phyloP scores from a whole-genome alignment of 1,140 invertebrate species.

The Acromyrmex echinatior region DNA sequence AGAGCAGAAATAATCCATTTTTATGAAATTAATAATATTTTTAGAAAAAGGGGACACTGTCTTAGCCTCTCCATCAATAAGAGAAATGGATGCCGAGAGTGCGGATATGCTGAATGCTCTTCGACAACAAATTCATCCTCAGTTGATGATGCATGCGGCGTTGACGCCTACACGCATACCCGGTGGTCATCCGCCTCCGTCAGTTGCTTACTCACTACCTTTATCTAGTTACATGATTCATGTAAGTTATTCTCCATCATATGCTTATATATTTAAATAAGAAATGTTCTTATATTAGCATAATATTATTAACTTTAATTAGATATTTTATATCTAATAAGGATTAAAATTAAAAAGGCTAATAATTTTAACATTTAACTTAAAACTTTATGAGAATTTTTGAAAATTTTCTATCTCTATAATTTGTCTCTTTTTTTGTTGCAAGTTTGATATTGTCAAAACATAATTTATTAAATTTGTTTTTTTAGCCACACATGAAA shows the following conservation, averaged over 20 bases:
- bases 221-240: conserved; percentile 84
- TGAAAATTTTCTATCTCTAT: background rate
- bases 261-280: background rate
- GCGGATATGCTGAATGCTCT: conserved; percentile 90
- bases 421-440: background rate
- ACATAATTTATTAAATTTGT: background rate
- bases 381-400: background rate
- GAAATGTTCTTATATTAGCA: background rate
- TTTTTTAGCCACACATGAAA: conserved; percentile 79
- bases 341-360: background rate
- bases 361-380: background rate
- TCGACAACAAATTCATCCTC: conserved; percentile 89
- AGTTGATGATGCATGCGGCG: conserved; percentile 88
- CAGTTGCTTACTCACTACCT: conserved; percentile 80
- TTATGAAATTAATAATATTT: conserved; percentile 22
- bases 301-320: background rate
- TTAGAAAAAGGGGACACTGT: conserved; percentile 82
- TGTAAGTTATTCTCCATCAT: conserved; percentile 75
- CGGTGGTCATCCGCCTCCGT: conserved; percentile 73
- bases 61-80: conserved; percentile 72
- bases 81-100: conserved; percentile 85
- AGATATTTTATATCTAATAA: background rate
- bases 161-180: conserved; percentile 81
- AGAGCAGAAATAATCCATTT: background rate
- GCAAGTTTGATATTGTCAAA: background rate